These are phyloP conservation scores for Anas georgica DNA, from an alignment of 2,797 vertebrate species.

Conservation along the genomic window DNA sequence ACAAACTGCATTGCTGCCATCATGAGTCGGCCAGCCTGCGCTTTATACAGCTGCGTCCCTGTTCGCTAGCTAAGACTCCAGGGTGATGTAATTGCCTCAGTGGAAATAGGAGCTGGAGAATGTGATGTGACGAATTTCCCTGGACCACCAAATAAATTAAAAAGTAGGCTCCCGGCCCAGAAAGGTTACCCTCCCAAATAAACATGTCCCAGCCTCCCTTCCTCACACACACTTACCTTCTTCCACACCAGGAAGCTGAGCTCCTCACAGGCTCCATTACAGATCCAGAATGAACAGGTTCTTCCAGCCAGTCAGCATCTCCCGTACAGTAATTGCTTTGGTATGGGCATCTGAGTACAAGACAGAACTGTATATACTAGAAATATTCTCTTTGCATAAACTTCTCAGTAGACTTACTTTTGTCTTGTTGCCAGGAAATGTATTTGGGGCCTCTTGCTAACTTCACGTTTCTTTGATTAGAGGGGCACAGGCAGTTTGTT, in stretches of 20 bases:
- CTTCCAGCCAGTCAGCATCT: slow-evolving; percentile 31
- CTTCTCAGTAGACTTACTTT: slow-evolving; percentile 59
- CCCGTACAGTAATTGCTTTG: slow-evolving; percentile 33
- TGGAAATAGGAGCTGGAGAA: slow-evolving; percentile 52
- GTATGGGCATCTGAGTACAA: slow-evolving; percentile 54
- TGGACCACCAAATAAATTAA: slow-evolving; percentile 54
- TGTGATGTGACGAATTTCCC: slow-evolving; percentile 26
- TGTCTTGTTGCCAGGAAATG: slow-evolving; percentile 59
- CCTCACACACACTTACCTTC: slow-evolving; percentile 39
- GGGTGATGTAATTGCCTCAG: slow-evolving; percentile 29
- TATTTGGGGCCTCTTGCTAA: slow-evolving; percentile 31
- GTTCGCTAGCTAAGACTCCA: not conserved
- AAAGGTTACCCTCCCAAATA: slow-evolving; percentile 47
- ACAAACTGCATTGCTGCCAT: not conserved
- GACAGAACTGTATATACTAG: slow-evolving; percentile 56
- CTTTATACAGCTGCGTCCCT: slow-evolving; percentile 29
- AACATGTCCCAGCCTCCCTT: slow-evolving; percentile 37
- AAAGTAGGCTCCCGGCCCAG: slow-evolving; percentile 52
- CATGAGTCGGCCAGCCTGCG: not conserved
- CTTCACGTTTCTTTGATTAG: slow-evolving; percentile 55
- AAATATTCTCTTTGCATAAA: slow-evolving; percentile 61
- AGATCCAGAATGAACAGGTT: slow-evolving; percentile 47
- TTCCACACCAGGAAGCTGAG: slow-evolving; percentile 26
- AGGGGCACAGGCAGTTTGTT: slow-evolving; percentile 35
- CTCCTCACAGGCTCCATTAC: slow-evolving; percentile 27